Evolutionary conservation across 2,888 invertebrate genomes (phyloP), one percentile per base, ranked within the genome.

Genomic region (Drosophila sordidula): DNA sequence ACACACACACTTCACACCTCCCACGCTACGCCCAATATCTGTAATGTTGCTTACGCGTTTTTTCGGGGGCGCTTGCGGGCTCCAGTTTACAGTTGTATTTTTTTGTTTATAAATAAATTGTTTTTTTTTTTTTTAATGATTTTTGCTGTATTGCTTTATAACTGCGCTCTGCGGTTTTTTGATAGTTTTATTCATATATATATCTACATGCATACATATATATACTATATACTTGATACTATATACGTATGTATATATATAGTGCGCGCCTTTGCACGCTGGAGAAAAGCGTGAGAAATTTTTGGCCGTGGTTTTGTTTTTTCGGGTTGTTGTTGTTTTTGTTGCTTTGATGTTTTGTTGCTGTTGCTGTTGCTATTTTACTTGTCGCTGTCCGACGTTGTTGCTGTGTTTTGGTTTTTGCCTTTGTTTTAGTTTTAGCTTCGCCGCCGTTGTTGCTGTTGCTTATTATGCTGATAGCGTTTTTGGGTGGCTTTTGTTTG

Each of bases 261-360:
- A 45, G 41, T 73, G 54, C 61, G 52, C 52, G 58, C 55, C 42
- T 59, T 63, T 69, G 50, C 70, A 67, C 62, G 70, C 65, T 78
- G 75, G 85, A 85, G 86, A 87, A 87, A 89, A 87, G 86, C 86
- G 86, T 87, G 86, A 87, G 86, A 87, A 87, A 87, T 87, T 87
- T 84, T 87, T 78, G 86, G 83, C 86, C 86, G 83, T 87, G 86
- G 88, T 85, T 83, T 83, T 80, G 70, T 80, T 80, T 72, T 81
- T 80, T 54, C 34, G 52, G 54, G 51, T 65, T 64, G 52, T 62
- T 51, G 55, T 64, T 69, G 54, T 57, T 63, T 46, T 67, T 71
- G 58, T 70, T 75, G 70, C 59, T 67, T 70, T 58, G 65, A 47
- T 74, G 58, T 67, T 47, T 63, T 57, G 66, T 63, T 56, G 26